A percentile compares a stretch with the other conserved stretches of the same genome.
phyloP scores from a whole-genome alignment of 2,888 invertebrate species.

The Brenthis hecate region DNA sequence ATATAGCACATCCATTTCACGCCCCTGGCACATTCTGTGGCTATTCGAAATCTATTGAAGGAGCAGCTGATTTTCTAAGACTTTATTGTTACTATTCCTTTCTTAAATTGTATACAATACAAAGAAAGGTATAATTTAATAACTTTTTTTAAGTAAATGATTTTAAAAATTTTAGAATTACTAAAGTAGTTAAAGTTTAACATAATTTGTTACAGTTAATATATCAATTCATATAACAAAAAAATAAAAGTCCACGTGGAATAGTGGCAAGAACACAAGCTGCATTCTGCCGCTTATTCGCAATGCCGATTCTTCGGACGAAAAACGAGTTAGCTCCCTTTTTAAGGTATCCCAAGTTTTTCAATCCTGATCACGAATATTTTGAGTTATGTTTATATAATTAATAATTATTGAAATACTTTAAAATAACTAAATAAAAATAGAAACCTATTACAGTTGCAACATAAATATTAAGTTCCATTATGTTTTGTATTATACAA shows the following conservation, averaged over 20 bases:
- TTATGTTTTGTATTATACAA: slow-evolving; percentile 21
- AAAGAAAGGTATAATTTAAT: not conserved
- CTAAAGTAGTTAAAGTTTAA: too few relatives aligned
- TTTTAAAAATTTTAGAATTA: not conserved
- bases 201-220: too few relatives aligned
- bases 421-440: not conserved
- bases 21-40: slow-evolving; percentile 48
- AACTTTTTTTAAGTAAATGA: not conserved
- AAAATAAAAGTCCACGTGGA: too few relatives aligned
- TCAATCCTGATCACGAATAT: not conserved
- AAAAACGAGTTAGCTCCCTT: too few relatives aligned
- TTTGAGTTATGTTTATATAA: not conserved
- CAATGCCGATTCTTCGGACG: too few relatives aligned
- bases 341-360: too few relatives aligned
- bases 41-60: slow-evolving; percentile 42
- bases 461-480: slow-evolving; percentile 21
- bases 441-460: slow-evolving; percentile 5
- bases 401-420: too few relatives aligned
- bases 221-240: too few relatives aligned
- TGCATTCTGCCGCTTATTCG: too few relatives aligned
- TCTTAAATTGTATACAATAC: slow-evolving; percentile 14
- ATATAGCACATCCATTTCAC: slow-evolving; percentile 64
- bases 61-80: slow-evolving; percentile 24
- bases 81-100: slow-evolving; percentile 16
- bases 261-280: too few relatives aligned